These are phyloP conservation scores for Halcyon chelicuti DNA, from an alignment of 2,797 vertebrate genomes.

Conservation along the genomic window DNA sequence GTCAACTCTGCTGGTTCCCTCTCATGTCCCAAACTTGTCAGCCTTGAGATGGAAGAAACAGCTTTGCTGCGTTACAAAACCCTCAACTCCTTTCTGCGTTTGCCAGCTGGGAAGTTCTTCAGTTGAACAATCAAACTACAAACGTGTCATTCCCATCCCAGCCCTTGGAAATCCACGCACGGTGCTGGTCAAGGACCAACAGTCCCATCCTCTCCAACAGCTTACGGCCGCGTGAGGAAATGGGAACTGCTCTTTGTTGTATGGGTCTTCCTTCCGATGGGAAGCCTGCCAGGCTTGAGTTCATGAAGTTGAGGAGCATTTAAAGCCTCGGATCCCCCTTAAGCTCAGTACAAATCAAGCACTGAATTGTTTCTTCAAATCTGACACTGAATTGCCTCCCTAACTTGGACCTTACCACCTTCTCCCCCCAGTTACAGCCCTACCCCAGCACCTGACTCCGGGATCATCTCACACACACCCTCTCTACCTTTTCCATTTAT, in stretches of 20 bases:
- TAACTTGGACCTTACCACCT: background rate
- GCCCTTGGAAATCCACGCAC: background rate
- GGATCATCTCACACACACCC: background rate
- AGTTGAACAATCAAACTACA: background rate
- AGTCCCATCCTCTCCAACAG: background rate
- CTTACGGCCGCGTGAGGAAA: background rate
- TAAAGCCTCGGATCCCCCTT: background rate
- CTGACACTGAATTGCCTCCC: background rate
- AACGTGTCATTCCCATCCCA: background rate
- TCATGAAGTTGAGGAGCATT: background rate
- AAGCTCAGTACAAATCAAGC: background rate
- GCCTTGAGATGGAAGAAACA: background rate
- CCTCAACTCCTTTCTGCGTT: background rate
- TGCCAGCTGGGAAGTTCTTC: background rate
- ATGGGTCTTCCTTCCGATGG: background rate
- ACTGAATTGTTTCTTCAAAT: background rate
- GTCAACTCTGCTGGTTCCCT: background rate
- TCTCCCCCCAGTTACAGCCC: background rate
- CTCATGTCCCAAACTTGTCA: background rate
- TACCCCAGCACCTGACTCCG: background rate
- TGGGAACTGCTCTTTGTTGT: background rate
- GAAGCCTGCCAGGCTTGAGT: background rate
- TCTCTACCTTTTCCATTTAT: conserved; percentile 46
- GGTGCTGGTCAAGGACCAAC: background rate
- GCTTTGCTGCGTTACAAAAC: background rate